Percentiles rank a stretch among this genome's conserved stretches.
Conservation (phyloP, 2,113 vertebrate genomes). For the Nycticorax nycticorax region DNA sequence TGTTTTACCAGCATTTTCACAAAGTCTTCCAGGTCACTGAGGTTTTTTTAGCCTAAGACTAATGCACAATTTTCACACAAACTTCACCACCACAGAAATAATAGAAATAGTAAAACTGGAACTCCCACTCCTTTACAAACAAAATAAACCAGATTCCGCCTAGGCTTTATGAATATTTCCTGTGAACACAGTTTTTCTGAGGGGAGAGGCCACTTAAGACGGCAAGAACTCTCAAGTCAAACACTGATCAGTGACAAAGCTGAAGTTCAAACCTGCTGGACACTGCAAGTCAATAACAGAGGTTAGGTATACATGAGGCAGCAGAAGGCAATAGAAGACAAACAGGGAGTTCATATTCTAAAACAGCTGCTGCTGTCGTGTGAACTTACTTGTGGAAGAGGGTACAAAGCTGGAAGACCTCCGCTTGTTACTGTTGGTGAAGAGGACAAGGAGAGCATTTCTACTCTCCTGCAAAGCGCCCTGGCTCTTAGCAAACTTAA, state of each 20-base stretch:
- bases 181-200: background rate
- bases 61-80: background rate
- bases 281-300: background rate
- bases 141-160: background rate
- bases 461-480: background rate
- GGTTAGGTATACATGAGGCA: background rate
- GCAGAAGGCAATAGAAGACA: background rate
- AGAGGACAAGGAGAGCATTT: constrained; percentile 78
- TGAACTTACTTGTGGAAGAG: background rate
- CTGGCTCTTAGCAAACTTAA: background rate
- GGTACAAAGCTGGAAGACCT: background rate
- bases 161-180: background rate
- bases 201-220: background rate
- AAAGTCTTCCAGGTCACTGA: background rate
- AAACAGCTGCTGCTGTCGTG: background rate
- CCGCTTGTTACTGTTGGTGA: constrained; percentile 75
- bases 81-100: background rate
- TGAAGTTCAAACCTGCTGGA: background rate
- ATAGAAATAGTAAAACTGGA: background rate
- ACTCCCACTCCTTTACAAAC: background rate
- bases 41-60: background rate
- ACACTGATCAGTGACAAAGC: background rate
- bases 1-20: background rate
- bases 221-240: background rate
- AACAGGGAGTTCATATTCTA: background rate